Percentiles rank a stretch among this genome's conserved stretches.
phyloP scores from a whole-genome alignment of 2,888 invertebrate genomes.

The Hoplodrina blanda region DNA sequence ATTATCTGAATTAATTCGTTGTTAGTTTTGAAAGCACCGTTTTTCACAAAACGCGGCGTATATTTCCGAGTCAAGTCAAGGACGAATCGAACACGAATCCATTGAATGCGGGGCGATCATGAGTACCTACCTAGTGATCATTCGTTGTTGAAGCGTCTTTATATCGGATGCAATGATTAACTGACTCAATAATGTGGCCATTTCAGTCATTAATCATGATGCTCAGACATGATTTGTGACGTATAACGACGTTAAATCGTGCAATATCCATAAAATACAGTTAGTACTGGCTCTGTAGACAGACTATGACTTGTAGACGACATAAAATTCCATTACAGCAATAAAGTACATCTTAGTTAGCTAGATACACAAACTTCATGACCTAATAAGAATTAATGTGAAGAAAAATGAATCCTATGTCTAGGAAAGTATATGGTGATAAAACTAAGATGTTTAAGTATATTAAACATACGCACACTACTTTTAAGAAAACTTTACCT shows the following conservation, averaged over 20 bases:
- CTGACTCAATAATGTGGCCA: conserved; percentile 37
- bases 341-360: conserved; percentile 40
- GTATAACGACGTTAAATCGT: conserved; percentile 36
- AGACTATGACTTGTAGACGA: conserved; percentile 35
- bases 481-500: conserved; percentile 65
- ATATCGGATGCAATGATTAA: conserved; percentile 43
- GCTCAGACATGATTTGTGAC: conserved; percentile 37
- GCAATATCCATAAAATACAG: conserved; percentile 56
- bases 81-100: conserved; percentile 69
- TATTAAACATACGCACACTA: conserved; percentile 57
- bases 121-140: conserved; percentile 54
- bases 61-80: conserved; percentile 72
- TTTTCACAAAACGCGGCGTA: conserved; percentile 49
- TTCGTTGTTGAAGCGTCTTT: conserved; percentile 48
- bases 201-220: conserved; percentile 66
- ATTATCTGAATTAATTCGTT: conserved; percentile 51
- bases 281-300: conserved; percentile 33
- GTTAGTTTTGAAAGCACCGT: conserved; percentile 52
- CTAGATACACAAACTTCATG: conserved; percentile 43
- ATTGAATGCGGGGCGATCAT: conserved; percentile 62
- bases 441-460: conserved; percentile 34
- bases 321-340: conserved; percentile 55
- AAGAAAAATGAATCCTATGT: conserved; percentile 52
- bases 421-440: conserved; percentile 35
- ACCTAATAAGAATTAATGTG: conserved; percentile 58